phyloP scores from a whole-genome alignment of 30 jellyfish, hydroid and myxozoan species.

The Aurelia coerulea region DNA sequence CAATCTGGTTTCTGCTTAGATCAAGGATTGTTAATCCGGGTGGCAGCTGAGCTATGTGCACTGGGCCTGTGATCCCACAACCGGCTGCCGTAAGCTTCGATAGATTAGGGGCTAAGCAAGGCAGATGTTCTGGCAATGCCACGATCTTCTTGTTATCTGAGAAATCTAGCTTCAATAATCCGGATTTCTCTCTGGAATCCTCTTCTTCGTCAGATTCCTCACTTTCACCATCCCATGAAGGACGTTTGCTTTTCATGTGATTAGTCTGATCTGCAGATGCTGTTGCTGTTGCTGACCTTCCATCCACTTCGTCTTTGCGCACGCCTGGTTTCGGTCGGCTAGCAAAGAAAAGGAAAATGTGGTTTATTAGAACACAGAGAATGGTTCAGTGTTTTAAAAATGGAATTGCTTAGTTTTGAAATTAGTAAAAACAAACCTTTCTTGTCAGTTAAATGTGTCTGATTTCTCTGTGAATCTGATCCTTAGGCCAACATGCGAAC shows the following conservation, averaged over 20 bases:
- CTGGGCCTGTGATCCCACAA: constrained; percentile 27
- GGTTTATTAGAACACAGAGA: too few species aligned
- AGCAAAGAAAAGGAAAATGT: not conserved
- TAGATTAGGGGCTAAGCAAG: constrained; percentile 94
- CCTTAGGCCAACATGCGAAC: too few species aligned
- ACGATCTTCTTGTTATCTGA: constrained; percentile 62
- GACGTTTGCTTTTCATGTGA: constrained; percentile 74
- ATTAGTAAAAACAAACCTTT: too few species aligned
- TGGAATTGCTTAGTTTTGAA: too few species aligned
- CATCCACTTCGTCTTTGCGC: constrained; percentile 3
- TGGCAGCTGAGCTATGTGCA: constrained; percentile 46
- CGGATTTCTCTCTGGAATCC: constrained; percentile 55
- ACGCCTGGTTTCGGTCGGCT: constrained; percentile 12
- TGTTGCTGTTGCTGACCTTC: not conserved
- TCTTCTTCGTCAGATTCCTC: constrained; percentile 88
- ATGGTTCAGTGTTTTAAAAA: too few species aligned
- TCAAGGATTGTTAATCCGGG: constrained; percentile 58
- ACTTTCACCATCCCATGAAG: constrained; percentile 93
- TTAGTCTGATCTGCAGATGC: not conserved
- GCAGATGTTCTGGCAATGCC: constrained; percentile 68
- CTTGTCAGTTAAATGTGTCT: too few species aligned
- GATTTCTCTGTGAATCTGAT: too few species aligned
- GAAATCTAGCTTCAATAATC: constrained; percentile 62
- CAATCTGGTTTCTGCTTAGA: constrained; percentile 66
- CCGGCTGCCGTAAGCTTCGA: constrained; percentile 56